Conservation (phyloP, 2,888 invertebrate genomes). For the Coleophora deauratella region DNA sequence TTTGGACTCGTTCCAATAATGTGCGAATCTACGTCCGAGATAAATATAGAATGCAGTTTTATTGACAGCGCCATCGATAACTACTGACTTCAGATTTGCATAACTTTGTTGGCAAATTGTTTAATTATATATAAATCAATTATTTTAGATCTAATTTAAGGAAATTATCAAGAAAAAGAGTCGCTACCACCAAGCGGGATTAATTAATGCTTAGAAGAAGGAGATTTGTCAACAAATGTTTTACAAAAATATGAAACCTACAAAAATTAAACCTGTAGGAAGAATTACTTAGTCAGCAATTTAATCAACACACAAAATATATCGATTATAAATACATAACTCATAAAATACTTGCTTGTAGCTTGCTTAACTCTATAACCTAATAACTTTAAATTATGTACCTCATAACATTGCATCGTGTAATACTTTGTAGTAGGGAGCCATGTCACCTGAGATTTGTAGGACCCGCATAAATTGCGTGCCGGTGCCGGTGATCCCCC, state of each 20-base stretch:
- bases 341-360: too few relatives aligned
- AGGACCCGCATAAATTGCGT: constrained; percentile 39
- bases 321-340: too few relatives aligned
- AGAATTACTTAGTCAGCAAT: too few relatives aligned
- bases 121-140: neutral
- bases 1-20: constrained; percentile 56
- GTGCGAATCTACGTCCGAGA: constrained; percentile 47
- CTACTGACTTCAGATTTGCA: constrained; percentile 16
- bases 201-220: too few relatives aligned
- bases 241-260: too few relatives aligned
- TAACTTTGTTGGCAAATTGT: neutral
- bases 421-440: neutral
- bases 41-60: constrained; percentile 56
- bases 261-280: too few relatives aligned
- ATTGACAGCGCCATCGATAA: constrained; percentile 39
- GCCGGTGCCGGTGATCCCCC: constrained; percentile 35
- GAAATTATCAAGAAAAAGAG: too few relatives aligned
- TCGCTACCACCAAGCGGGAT: too few relatives aligned
- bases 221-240: too few relatives aligned
- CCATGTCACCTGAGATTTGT: constrained; percentile 12
- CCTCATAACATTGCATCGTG: neutral
- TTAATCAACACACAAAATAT: too few relatives aligned
- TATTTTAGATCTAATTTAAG: too few relatives aligned
- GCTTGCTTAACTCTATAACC: too few relatives aligned
- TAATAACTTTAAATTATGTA: neutral